Evolutionary conservation across 2,797 vertebrate species (phyloP).

Genomic region (Apogon hyalosoma): DNA sequence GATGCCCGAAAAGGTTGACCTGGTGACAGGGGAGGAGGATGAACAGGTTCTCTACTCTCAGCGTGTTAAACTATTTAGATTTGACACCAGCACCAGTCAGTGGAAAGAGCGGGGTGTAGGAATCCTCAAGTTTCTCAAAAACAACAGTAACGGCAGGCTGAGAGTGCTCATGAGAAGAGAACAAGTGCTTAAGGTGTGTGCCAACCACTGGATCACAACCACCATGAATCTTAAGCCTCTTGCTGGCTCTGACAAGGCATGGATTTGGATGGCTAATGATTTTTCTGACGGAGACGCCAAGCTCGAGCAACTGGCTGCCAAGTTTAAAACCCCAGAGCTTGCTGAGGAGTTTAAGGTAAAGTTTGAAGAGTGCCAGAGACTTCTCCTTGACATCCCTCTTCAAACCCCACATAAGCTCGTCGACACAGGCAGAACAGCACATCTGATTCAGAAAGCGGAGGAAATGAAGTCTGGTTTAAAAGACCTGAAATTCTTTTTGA

Average conservation of each 20-base stretch:
- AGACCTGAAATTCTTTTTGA: conserved; percentile 94
- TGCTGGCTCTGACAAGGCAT: conserved; percentile 94
- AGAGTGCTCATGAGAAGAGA: conserved; percentile 97
- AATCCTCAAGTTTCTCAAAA: conserved; percentile 94
- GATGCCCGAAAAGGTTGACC: conserved; percentile 96
- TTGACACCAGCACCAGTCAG: conserved; percentile 91
- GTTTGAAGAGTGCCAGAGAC: conserved; percentile 95
- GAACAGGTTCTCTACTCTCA: conserved; percentile 93
- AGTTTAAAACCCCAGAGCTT: conserved; percentile 95
- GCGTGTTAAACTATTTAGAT: conserved; percentile 95
- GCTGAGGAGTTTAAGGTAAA: conserved; percentile 95
- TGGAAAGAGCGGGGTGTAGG: conserved; percentile 99
- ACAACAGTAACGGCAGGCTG: conserved; percentile 90
- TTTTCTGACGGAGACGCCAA: conserved; percentile 95
- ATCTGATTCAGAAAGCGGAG: conserved; percentile 96
- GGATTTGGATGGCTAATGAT: conserved; percentile 97
- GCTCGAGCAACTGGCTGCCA: conserved; percentile 93
- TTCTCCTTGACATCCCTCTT: conserved; percentile 95
- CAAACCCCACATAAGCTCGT: conserved; percentile 98
- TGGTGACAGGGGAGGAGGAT: conserved; percentile 97
- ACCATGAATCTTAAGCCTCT: conserved; percentile 97
- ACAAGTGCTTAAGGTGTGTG: conserved; percentile 97
- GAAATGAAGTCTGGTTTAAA: conserved; percentile 98
- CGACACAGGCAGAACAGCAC: conserved; percentile 93
- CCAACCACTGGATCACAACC: conserved; percentile 99